A percentile compares a stretch with the other conserved stretches of the same genome.
Evolutionary conservation across 1,140 invertebrate genomes (phyloP).

Genomic region (Drosophila nigromelanica): DNA sequence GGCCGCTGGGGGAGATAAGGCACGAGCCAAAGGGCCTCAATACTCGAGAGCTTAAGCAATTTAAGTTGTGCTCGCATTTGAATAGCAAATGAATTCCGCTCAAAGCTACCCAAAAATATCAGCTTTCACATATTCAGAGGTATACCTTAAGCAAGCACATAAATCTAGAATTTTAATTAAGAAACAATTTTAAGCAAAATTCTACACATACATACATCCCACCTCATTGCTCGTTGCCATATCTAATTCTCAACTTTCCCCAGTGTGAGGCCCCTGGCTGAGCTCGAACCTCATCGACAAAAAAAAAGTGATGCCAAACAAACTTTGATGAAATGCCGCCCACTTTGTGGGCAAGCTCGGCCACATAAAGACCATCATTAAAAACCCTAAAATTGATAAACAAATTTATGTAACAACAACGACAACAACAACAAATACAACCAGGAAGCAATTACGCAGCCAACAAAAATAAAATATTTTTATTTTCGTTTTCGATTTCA

Average conservation of each 20-base stretch:
- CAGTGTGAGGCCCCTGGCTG: not conserved
- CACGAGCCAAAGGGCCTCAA: constrained; percentile 20
- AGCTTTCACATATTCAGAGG: too few relatives aligned
- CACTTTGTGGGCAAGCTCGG: not conserved
- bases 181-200: too few relatives aligned
- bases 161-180: too few relatives aligned
- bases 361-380: constrained; percentile 15
- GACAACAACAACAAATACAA: constrained; percentile 1
- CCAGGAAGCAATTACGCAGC: constrained; percentile 37
- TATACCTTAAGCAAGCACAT: too few relatives aligned
- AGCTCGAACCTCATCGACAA: not conserved
- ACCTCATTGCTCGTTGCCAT: too few relatives aligned
- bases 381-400: constrained; percentile 25
- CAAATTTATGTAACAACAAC: constrained; percentile 18
- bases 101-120: too few relatives aligned
- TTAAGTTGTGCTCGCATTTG: constrained; percentile 20
- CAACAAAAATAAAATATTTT: constrained; percentile 27
- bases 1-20: constrained; percentile 39
- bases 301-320: constrained; percentile 12
- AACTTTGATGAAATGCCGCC: constrained; percentile 28
- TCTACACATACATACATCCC: too few relatives aligned
- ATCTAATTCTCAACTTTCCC: too few relatives aligned
- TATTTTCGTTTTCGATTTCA: constrained; percentile 19
- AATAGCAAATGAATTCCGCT: constrained; percentile 6
- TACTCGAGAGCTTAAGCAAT: constrained; percentile 21